Evolutionary conservation across 2,888 invertebrate species (phyloP).

Genomic region (Epinotia nisella): DNA sequence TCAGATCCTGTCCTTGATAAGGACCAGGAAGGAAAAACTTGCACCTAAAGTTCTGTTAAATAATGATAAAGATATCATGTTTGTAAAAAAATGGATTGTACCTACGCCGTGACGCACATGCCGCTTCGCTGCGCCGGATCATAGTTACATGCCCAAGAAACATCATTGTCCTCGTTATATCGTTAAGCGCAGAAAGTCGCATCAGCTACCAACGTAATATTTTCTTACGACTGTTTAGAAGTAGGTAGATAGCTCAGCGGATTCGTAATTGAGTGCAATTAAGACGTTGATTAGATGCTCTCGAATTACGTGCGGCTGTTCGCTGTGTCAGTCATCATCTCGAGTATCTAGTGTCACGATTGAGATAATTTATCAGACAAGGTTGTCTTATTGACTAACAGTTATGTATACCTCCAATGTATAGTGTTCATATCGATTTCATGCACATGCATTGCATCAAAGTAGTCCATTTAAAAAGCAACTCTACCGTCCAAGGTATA

Average conservation of each 20-base stretch:
- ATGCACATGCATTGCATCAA: neutral
- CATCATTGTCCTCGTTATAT: neutral
- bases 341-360: conserved; percentile 25
- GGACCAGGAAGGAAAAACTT: no score
- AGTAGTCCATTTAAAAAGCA: no score
- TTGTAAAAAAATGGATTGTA: neutral
- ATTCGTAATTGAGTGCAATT: conserved; percentile 35
- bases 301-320: conserved; percentile 3
- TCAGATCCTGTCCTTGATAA: no score
- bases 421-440: neutral
- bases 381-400: conserved; percentile 3
- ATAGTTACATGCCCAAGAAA: neutral
- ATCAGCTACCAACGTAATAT: neutral
- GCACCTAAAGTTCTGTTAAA: no score
- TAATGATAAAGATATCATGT: neutral
- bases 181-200: neutral
- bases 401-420: neutral
- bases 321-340: conserved; percentile 30
- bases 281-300: conserved; percentile 29
- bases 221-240: neutral
- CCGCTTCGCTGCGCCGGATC: conserved; percentile 11
- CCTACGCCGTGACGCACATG: neutral
- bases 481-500: no score
- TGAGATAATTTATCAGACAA: conserved; percentile 16
- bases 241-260: neutral